Base-by-base conservation (phyloP, 1,140 invertebrate genomes). In the Leptinotarsa defecta region DNA sequence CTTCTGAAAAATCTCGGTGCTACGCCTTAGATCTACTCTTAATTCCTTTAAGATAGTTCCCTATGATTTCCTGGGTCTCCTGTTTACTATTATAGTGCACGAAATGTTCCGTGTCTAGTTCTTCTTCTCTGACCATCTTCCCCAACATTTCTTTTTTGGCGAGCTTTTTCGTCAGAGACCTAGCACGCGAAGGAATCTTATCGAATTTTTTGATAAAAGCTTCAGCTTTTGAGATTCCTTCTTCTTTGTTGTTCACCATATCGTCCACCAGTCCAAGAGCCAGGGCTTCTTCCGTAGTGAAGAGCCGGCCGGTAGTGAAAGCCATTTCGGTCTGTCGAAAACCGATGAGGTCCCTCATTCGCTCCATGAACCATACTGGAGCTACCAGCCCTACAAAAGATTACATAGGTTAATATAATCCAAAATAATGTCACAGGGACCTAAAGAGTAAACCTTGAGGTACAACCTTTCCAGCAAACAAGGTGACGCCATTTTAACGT, bases 221-320 rank as follows among this genome's bases (percentile, higher is more conserved):
- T 22, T 20, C 64, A 22, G 64, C 64, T 20, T 34, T 65, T n/a
- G 64, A n/a, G 1, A 65, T n/a, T 20, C 64, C 64, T 24, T 22
- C 64, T 20, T 17, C 20, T 65, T 65, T 65, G 64, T 34, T 65
- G 13, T 65, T 15, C 1, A 65, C 64, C 20, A 65, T 65, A 19
- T 65, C 64, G 27, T 65, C 64, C 5, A 65, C 64, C 1, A 65
- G 64, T 13, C 64, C 64, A 4, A 65, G 17, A 15, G 13, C 11
- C 20, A 65, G 15, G 19, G 64, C 64, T 65, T 65, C 27, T 17
- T 65, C 64, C 8, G 20, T 65, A 20, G 64, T 65, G 64, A 65
- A 65, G 17, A 65, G 64, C 1, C 13, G 20, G 4, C 64, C 64
- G 1, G 13, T 34, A 1, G 27, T 22, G 20, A 65, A 65, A 4